These are phyloP conservation scores for Neosilurus mollespiculum DNA, from an alignment of 2,797 vertebrate species.

Conservation along the genomic window DNA sequence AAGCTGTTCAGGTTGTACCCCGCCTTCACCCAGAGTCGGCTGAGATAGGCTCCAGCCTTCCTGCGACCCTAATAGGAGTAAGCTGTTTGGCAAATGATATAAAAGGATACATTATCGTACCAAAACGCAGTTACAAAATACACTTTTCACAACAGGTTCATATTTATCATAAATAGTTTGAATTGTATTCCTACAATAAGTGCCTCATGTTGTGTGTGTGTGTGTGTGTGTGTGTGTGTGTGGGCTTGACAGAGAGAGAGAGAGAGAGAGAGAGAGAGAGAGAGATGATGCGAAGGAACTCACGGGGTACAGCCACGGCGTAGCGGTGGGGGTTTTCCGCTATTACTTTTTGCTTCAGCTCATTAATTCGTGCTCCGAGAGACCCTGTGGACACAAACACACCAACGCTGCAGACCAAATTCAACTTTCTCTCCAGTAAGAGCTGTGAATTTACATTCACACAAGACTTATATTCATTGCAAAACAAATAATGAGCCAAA, in stretches of 20 bases:
- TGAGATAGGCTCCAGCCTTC: no score
- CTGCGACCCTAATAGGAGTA: no score
- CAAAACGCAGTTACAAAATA: neutral
- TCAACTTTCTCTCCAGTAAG: neutral
- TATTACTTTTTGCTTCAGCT: slow-evolving; percentile 93
- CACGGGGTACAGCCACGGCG: slow-evolving; percentile 91
- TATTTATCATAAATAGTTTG: neutral
- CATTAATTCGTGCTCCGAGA: slow-evolving; percentile 87
- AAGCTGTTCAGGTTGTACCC: no score
- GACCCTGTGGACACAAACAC: slow-evolving; percentile 75
- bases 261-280: neutral
- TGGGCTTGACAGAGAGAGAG: no score
- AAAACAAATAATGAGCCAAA: neutral
- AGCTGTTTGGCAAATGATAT: no score
- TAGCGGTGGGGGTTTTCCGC: slow-evolving; percentile 91
- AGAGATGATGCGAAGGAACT: slow-evolving; percentile 60
- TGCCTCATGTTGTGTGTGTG: neutral
- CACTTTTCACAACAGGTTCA: neutral
- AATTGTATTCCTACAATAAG: neutral
- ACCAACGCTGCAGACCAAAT: neutral
- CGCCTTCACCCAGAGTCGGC: no score
- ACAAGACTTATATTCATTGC: neutral
- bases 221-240: neutral
- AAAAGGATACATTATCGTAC: no score
- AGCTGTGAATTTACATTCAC: neutral